Conservation (phyloP, 2,888 invertebrate genomes). For the Drosophila borborema region DNA sequence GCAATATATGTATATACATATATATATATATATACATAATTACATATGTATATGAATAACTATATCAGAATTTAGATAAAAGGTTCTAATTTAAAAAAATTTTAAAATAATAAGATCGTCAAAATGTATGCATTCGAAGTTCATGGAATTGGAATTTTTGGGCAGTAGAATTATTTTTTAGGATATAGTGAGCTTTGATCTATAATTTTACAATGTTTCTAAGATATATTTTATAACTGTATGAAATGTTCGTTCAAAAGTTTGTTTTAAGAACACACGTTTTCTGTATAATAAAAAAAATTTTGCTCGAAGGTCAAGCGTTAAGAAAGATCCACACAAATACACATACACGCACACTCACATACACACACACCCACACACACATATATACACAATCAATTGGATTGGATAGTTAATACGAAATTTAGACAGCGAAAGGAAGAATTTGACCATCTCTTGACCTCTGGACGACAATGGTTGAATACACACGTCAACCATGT, state of each 20-base stretch:
- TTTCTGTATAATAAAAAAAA: slow-evolving; percentile 29
- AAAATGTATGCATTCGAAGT: background rate
- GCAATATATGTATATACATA: background rate
- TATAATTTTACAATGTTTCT: background rate
- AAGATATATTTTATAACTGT: background rate
- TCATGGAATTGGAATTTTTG: background rate
- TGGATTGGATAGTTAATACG: slow-evolving; percentile 23
- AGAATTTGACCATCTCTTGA: slow-evolving; percentile 4
- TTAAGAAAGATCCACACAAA: slow-evolving; percentile 16
- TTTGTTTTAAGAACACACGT: slow-evolving; percentile 41
- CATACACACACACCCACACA: background rate
- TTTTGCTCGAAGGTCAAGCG: slow-evolving; percentile 17
- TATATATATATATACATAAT: background rate
- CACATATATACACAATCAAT: background rate
- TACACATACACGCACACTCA: background rate
- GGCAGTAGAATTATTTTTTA: background rate
- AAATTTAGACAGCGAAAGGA: slow-evolving; percentile 35
- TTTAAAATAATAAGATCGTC: background rate
- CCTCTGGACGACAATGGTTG: slow-evolving; percentile 55
- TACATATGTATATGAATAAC: background rate
- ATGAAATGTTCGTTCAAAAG: slow-evolving; percentile 27
- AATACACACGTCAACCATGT: slow-evolving; percentile 71
- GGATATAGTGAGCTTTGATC: slow-evolving; percentile 4
- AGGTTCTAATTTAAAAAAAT: background rate
- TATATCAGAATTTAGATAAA: background rate